These are phyloP conservation scores for Drosophila sproati DNA, from an alignment of 1,140 invertebrate species.

Conservation along the genomic window DNA sequence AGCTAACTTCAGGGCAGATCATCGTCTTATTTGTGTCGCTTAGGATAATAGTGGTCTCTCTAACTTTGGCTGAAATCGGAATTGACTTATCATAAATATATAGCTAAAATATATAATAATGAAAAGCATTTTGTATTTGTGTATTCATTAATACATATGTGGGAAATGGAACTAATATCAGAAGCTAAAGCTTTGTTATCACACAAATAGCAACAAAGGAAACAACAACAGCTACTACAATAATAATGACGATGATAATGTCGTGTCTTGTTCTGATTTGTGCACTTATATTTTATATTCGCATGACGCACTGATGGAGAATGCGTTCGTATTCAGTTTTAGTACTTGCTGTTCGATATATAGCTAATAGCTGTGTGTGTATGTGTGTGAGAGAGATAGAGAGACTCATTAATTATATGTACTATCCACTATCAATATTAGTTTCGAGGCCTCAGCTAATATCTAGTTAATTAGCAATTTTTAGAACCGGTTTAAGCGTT, in stretches of 20 bases:
- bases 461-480: conserved; percentile 23
- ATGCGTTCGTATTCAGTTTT: background rate
- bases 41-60: too few species aligned
- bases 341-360: background rate
- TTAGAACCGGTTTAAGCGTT: conserved; percentile 30
- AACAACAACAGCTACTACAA: background rate
- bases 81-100: too few species aligned
- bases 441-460: background rate
- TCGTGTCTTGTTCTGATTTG: conserved; percentile 6
- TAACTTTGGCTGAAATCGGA: too few species aligned
- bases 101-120: too few species aligned
- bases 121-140: too few species aligned
- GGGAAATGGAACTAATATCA: conserved; percentile 11
- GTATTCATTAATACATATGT: background rate
- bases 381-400: background rate
- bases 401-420: background rate
- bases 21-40: too few species aligned
- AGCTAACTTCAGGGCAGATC: too few species aligned
- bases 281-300: background rate
- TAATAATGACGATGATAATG: background rate
- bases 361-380: background rate
- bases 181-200: conserved; percentile 11
- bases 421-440: background rate
- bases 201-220: conserved; percentile 3
- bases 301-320: conserved; percentile 5